These are phyloP conservation scores for Antigone vipio DNA, from an alignment of 2,113 vertebrate species.

Conservation along the genomic window DNA sequence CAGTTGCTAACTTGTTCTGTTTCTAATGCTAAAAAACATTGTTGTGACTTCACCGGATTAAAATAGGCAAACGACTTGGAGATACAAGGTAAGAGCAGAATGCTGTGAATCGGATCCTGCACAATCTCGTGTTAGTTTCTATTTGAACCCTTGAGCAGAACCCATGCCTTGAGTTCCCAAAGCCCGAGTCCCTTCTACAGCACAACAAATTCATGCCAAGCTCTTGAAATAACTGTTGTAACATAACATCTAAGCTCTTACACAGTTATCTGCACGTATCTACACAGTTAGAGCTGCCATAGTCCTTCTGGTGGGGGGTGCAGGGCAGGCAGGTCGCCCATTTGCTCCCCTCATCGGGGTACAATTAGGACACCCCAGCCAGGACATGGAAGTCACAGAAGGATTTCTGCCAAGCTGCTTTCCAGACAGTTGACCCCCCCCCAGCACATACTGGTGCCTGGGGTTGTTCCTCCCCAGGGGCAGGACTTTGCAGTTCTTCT, in stretches of 20 bases:
- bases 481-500: neutral
- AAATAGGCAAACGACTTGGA: neutral
- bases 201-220: neutral
- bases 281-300: neutral
- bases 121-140: neutral
- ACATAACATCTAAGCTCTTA: neutral
- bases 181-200: neutral
- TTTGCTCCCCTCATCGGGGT: neutral
- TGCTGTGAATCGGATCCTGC: neutral
- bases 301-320: neutral
- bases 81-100: neutral
- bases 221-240: neutral
- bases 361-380: accelerated
- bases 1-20: neutral
- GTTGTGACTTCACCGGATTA: neutral
- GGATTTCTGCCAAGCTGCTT: neutral
- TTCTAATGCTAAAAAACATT: neutral
- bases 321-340: neutral
- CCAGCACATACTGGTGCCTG: neutral
- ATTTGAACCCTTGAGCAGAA: neutral
- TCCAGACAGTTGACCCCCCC: neutral
- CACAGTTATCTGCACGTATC: accelerated
- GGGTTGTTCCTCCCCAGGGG: neutral
- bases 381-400: neutral
- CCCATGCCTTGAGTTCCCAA: no score